Conservation (phyloP, 2,888 invertebrate genomes). For the Drosophila affinis region DNA sequence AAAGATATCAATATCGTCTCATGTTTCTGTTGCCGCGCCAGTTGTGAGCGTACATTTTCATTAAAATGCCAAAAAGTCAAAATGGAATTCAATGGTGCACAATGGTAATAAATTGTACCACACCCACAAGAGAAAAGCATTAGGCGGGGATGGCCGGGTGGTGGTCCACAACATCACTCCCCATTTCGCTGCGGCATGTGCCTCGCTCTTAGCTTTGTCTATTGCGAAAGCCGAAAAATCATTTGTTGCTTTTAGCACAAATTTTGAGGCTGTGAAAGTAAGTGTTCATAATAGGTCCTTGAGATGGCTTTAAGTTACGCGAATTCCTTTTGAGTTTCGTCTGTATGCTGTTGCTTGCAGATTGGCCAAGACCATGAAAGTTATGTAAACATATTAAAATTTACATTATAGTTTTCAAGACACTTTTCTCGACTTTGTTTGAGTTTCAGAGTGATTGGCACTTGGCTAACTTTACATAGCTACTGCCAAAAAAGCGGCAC, state of each 20-base stretch:
- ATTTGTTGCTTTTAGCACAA: background rate
- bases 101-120: slow-evolving; percentile 28
- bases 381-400: background rate
- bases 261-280: too few species aligned
- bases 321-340: background rate
- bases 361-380: background rate
- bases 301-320: too few species aligned
- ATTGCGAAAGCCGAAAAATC: background rate
- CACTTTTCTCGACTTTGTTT: background rate
- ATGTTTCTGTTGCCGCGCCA: slow-evolving; percentile 46
- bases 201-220: background rate
- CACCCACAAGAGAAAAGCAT: slow-evolving; percentile 4
- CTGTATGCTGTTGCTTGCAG: background rate
- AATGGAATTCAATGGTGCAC: slow-evolving; percentile 41
- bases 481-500: background rate
- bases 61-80: slow-evolving; percentile 49
- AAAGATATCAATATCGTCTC: slow-evolving; percentile 41
- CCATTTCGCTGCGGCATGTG: background rate
- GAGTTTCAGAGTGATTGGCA: background rate
- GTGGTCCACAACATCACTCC: background rate
- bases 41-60: slow-evolving; percentile 48
- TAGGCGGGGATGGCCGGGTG: background rate
- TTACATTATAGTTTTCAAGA: background rate
- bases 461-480: background rate
- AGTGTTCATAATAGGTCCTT: too few species aligned